A percentile compares a stretch with the other conserved stretches of the same genome.
Conservation (phyloP, 2,797 vertebrate genomes). For the Phalanger gymnotis region DNA sequence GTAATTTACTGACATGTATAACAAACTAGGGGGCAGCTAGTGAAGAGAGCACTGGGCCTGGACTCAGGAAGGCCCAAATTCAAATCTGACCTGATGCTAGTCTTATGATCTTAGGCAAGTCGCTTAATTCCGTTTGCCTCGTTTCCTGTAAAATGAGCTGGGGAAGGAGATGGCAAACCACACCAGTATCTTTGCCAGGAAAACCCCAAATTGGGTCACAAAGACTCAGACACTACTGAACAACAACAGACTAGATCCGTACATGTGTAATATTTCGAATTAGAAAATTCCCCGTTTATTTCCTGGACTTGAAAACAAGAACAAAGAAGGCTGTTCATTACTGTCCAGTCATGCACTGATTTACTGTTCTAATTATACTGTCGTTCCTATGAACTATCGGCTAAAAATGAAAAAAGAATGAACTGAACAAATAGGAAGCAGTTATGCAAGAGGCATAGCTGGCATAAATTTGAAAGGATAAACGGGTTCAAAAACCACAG, state of each 20-base stretch:
- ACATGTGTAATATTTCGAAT: neutral
- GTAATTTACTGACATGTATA: neutral
- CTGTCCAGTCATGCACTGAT: neutral
- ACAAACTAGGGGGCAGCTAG: neutral
- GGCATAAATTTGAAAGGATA: neutral
- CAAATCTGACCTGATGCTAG: neutral
- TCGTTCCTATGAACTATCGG: neutral
- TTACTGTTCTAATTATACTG: neutral
- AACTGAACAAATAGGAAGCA: neutral
- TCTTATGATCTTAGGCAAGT: neutral
- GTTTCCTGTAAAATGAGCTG: neutral
- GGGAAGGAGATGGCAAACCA: neutral
- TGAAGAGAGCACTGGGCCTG: neutral
- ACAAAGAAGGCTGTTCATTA: neutral
- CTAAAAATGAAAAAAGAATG: neutral
- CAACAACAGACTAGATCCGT: neutral
- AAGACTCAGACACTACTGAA: neutral
- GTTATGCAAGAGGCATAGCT: neutral
- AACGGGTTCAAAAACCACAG: neutral
- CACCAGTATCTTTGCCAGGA: neutral
- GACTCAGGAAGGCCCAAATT: neutral
- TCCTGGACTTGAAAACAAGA: neutral
- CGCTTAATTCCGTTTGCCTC: neutral
- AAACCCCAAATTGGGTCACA: neutral
- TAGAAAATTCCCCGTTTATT: neutral